Evolutionary conservation across 2,113 vertebrate genomes (phyloP).

Genomic region (Nematolebias whitei): DNA sequence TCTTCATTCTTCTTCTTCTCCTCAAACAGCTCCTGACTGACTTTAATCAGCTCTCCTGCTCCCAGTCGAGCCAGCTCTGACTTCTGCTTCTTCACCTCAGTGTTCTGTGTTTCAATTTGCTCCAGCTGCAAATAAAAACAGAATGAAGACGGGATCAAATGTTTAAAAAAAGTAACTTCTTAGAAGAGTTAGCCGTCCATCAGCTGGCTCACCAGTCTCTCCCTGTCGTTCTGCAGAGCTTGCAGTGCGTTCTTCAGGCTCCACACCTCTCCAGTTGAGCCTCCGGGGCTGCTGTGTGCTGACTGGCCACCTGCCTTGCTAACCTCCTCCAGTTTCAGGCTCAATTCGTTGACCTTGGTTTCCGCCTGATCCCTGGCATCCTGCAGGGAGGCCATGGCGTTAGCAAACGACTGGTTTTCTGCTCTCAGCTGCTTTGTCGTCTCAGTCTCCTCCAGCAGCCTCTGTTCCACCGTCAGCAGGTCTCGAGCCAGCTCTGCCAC

Average conservation of each 20-base stretch:
- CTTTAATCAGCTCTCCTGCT: constrained; percentile 82
- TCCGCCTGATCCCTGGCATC: constrained; percentile 85
- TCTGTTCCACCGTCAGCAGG: constrained; percentile 90
- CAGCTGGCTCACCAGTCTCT: constrained; percentile 85
- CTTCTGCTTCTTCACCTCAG: constrained; percentile 84
- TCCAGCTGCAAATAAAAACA: constrained; percentile 79
- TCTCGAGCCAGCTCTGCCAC: constrained; percentile 93
- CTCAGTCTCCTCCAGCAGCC: constrained; percentile 84
- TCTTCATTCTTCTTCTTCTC: constrained; percentile 68
- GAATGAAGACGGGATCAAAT: background rate
- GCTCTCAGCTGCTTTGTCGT: constrained; percentile 80
- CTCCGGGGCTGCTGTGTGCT: constrained; percentile 39
- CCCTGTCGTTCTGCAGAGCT: constrained; percentile 91
- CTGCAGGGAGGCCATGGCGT: constrained; percentile 92
- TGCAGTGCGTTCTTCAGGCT: constrained; percentile 91
- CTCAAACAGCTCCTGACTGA: constrained; percentile 80
- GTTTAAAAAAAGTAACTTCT: background rate
- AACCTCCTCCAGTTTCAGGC: constrained; percentile 75
- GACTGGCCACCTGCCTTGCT: constrained; percentile 64
- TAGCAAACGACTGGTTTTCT: constrained; percentile 88
- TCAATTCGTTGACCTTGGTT: constrained; percentile 74
- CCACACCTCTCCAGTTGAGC: constrained; percentile 81
- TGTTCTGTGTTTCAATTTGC: constrained; percentile 84
- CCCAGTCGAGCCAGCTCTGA: constrained; percentile 84
- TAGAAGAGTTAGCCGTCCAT: background rate